A percentile compares a stretch with the other conserved stretches of the same genome.
Conservation (phyloP, 2,797 vertebrate genomes). For the Amphiprion clarkii region DNA sequence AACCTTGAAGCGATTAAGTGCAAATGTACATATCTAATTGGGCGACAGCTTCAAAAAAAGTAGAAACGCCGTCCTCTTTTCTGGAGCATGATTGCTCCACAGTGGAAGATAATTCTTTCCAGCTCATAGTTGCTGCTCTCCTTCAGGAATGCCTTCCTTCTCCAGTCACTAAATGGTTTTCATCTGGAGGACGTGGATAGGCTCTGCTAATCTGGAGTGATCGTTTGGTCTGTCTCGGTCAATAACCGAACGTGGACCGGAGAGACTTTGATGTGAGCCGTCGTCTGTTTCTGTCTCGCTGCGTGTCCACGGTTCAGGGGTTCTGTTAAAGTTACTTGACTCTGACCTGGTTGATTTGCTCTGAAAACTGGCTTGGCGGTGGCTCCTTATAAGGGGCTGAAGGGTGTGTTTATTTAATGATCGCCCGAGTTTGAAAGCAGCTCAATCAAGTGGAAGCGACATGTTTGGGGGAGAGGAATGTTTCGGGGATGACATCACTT, state of each 20-base stretch:
- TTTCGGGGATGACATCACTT: slow-evolving; percentile 70
- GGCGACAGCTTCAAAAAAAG: slow-evolving; percentile 32
- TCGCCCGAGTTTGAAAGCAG: slow-evolving; percentile 66
- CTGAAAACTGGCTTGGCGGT: slow-evolving; percentile 42
- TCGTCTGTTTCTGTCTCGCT: slow-evolving; percentile 50
- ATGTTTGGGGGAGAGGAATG: slow-evolving; percentile 71
- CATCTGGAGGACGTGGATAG: slow-evolving; percentile 78
- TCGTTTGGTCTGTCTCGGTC: slow-evolving; percentile 63
- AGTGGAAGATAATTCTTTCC: slow-evolving; percentile 78
- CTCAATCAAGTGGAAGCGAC: slow-evolving; percentile 73
- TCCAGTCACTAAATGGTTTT: slow-evolving; percentile 80
- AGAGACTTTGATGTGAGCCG: slow-evolving; percentile 64
- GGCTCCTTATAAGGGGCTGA: slow-evolving; percentile 66
- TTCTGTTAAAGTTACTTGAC: slow-evolving; percentile 60
- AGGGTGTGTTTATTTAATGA: slow-evolving; percentile 75
- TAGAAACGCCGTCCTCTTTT: slow-evolving; percentile 49
- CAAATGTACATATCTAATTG: slow-evolving; percentile 55
- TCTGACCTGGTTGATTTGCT: slow-evolving; percentile 39
- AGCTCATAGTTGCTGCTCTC: slow-evolving; percentile 67
- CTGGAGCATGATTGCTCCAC: slow-evolving; percentile 50
- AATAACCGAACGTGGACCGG: slow-evolving; percentile 51
- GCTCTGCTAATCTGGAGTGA: slow-evolving; percentile 59
- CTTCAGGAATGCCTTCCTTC: slow-evolving; percentile 68
- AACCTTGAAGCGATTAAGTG: slow-evolving; percentile 58
- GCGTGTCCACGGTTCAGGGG: slow-evolving; percentile 50